Conservation (phyloP, 2,888 invertebrate genomes). For the Balanococcus diminutus region DNA sequence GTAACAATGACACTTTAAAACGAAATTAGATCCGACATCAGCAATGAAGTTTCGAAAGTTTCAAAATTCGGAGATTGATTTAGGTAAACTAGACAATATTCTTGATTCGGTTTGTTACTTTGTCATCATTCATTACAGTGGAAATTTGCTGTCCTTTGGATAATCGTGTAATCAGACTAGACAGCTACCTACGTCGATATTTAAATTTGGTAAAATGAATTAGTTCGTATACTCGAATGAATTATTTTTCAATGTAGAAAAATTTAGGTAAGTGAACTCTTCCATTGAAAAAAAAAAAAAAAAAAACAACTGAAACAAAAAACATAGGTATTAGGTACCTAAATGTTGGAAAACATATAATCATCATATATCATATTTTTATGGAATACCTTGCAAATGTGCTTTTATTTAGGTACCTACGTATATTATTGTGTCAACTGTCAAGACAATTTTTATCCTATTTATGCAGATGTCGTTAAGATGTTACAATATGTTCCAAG, state of each 20-base stretch:
- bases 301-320: background rate
- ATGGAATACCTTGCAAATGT: background rate
- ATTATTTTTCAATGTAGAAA: no score
- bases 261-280: background rate
- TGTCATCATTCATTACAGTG: background rate
- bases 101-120: background rate
- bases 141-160: background rate
- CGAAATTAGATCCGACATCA: background rate
- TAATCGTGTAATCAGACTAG: background rate
- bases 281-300: background rate
- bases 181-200: background rate
- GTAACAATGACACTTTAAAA: background rate
- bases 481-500: background rate
- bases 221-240: background rate
- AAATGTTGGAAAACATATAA: background rate
- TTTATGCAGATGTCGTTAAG: background rate
- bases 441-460: background rate
- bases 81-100: background rate
- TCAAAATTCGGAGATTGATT: background rate
- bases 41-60: background rate
- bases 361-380: background rate
- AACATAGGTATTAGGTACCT: background rate
- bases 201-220: background rate
- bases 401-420: background rate
- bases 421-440: background rate